These are phyloP conservation scores for Gymnothorax javanicus DNA, from an alignment of 2,797 vertebrate genomes.

Conservation along the genomic window DNA sequence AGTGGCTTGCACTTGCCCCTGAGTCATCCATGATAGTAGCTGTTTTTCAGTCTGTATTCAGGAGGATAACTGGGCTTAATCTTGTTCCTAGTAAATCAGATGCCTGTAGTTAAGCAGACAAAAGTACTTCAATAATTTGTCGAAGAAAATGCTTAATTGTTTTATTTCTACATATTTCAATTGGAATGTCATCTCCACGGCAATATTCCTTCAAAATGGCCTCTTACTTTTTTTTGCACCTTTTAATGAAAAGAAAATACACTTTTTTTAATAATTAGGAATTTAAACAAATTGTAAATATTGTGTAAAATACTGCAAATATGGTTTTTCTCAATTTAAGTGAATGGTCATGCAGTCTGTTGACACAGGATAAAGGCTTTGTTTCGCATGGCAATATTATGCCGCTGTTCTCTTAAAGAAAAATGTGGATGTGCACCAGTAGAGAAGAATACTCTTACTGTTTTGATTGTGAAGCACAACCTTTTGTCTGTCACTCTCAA, in stretches of 20 bases:
- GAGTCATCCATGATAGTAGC: neutral
- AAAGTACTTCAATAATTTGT: neutral
- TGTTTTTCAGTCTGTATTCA: neutral
- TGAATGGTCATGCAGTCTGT: conserved; percentile 27
- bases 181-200: neutral
- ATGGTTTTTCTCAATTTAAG: conserved; percentile 40
- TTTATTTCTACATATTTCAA: neutral
- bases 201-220: neutral
- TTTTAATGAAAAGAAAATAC: neutral
- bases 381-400: conserved; percentile 13
- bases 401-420: conserved; percentile 15
- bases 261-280: neutral
- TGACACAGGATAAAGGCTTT: neutral
- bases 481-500: conserved; percentile 32
- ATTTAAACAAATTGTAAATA: conserved; percentile 11
- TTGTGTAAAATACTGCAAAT: neutral
- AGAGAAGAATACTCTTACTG: conserved; percentile 55
- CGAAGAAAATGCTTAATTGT: neutral
- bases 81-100: neutral
- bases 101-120: neutral
- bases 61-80: neutral
- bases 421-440: conserved; percentile 47
- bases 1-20: neutral
- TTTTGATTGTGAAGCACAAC: conserved; percentile 74
- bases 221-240: conserved; percentile 1